Percentiles rank a stretch among this genome's conserved stretches.
phyloP scores from a whole-genome alignment of 2,797 vertebrate species.

The Coregonus sp. region DNA sequence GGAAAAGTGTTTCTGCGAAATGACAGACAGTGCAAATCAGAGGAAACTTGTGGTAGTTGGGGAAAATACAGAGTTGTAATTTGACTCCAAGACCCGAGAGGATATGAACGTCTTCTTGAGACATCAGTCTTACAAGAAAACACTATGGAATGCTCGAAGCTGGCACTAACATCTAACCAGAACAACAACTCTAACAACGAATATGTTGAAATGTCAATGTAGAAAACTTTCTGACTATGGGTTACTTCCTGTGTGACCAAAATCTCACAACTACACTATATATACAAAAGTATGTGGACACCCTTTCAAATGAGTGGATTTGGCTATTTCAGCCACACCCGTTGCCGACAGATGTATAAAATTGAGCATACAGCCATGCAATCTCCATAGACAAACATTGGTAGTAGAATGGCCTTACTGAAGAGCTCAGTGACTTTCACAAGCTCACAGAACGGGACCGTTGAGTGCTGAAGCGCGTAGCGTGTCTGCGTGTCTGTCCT shows the following conservation, averaged over 20 bases:
- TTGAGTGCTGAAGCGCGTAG: no score
- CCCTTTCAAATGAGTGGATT: no score
- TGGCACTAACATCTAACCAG: conserved; percentile 6
- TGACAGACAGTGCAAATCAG: conserved; percentile 27
- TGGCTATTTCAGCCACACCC: no score
- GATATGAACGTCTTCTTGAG: conserved; percentile 1
- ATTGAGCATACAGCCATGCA: no score
- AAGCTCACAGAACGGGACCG: no score
- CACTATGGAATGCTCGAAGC: conserved; percentile 12
- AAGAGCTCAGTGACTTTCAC: no score
- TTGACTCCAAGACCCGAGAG: conserved; percentile 27
- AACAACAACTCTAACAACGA: conserved; percentile 1
- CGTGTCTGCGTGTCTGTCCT: no score
- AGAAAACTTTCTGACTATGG: conserved; percentile 7
- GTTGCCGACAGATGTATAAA: no score
- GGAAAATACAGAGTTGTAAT: conserved; percentile 25
- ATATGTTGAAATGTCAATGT: conserved; percentile 9
- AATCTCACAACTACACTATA: neutral
- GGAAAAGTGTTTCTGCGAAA: conserved; percentile 34
- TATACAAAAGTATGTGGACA: no score
- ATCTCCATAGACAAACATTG: no score
- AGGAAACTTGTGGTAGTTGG: conserved; percentile 14
- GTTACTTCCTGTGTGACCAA: conserved; percentile 8
- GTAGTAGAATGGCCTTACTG: no score
- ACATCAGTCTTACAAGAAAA: conserved; percentile 22